phyloP scores from a whole-genome alignment of 2,888 invertebrate genomes.

The Napeogenes inachia region DNA sequence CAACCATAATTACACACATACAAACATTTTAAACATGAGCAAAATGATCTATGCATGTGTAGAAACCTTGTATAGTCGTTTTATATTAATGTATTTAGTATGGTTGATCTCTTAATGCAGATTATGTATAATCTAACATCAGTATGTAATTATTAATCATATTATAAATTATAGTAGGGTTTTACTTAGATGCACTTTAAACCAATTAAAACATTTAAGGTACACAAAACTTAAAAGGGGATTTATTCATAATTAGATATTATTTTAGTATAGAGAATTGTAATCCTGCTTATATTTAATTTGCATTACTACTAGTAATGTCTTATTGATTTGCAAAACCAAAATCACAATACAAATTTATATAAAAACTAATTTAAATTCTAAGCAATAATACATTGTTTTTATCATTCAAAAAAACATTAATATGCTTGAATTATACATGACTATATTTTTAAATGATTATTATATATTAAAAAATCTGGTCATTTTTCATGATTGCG shows the following conservation, averaged over 20 bases:
- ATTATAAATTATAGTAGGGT: conserved; percentile 1
- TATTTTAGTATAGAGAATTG: not conserved
- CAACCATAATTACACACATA: too few species aligned
- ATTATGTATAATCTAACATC: conserved; percentile 4
- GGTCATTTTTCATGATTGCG: too few species aligned
- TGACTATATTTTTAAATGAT: too few species aligned
- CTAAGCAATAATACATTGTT: too few species aligned
- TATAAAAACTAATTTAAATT: not conserved
- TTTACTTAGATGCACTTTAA: not conserved
- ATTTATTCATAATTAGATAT: not conserved
- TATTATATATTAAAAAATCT: too few species aligned
- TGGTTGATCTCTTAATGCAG: conserved; percentile 22
- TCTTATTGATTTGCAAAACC: not conserved
- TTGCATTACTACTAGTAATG: not conserved
- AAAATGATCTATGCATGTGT: not conserved
- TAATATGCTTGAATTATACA: too few species aligned
- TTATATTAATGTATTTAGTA: conserved; percentile 10
- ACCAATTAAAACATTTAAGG: not conserved
- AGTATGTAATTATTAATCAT: not conserved
- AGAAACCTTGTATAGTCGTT: not conserved
- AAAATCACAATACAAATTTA: not conserved
- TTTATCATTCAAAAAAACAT: too few species aligned
- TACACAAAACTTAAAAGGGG: not conserved
- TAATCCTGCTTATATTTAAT: not conserved
- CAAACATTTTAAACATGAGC: not conserved